These are phyloP conservation scores for Phaedon cochleariae DNA, from an alignment of 2,888 invertebrate species.

Conservation along the genomic window DNA sequence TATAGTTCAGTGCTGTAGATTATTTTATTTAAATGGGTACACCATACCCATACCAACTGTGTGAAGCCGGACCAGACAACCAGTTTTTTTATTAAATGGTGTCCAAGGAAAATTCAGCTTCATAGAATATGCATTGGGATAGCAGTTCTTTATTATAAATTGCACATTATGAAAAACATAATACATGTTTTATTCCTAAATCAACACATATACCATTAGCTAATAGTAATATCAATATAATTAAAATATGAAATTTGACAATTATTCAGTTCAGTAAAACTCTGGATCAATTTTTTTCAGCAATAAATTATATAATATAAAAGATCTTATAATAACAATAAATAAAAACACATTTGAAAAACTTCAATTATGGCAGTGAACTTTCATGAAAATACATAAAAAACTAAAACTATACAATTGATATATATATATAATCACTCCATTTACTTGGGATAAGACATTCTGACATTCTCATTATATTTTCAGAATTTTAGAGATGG, in stretches of 20 bases:
- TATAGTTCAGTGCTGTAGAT: no score
- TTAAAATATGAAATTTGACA: background rate
- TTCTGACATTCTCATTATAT: background rate
- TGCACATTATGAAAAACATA: slow-evolving; percentile 35
- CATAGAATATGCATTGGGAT: no score
- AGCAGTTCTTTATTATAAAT: slow-evolving; percentile 35
- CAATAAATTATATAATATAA: background rate
- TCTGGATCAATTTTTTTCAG: background rate
- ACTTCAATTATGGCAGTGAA: slow-evolving; percentile 13
- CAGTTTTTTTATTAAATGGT: no score
- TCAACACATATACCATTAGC: slow-evolving; percentile 3
- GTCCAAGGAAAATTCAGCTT: no score
- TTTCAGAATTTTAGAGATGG: background rate
- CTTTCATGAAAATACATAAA: background rate
- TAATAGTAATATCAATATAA: slow-evolving; percentile 7
- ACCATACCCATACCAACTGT: no score
- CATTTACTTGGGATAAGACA: background rate
- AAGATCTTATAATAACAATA: slow-evolving; percentile 4
- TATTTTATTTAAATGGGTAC: no score
- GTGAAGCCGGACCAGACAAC: no score
- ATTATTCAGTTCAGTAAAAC: background rate
- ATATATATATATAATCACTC: no score
- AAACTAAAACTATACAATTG: no score
- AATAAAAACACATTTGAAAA: slow-evolving; percentile 2
- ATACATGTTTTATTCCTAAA: slow-evolving; percentile 15